phyloP scores from a whole-genome alignment of 53 echinoderm and acorn worm species.

The Glandiceps talaboti region DNA sequence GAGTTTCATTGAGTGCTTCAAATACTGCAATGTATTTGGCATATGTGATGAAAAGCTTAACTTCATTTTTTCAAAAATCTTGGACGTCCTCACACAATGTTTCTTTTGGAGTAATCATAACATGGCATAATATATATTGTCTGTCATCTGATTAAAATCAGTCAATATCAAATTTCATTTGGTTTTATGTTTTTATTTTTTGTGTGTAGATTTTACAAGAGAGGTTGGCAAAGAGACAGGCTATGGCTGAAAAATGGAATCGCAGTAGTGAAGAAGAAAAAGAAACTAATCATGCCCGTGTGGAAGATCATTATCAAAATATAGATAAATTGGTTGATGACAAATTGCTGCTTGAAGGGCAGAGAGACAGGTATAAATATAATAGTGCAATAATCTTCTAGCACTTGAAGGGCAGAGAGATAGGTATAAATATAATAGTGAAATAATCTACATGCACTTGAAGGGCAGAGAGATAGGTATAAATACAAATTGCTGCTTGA shows the following conservation, averaged over 20 bases:
- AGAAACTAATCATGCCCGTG: constrained; percentile 27
- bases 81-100: too few species aligned
- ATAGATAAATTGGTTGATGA: constrained; percentile 20
- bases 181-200: not conserved
- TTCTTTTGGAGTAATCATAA: too few species aligned
- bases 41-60: too few species aligned
- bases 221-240: constrained; percentile 64
- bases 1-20: too few species aligned
- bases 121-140: too few species aligned
- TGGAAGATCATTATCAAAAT: constrained; percentile 18
- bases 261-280: constrained; percentile 37
- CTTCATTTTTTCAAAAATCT: too few species aligned
- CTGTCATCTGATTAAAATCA: too few species aligned
- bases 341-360: constrained; percentile 20
- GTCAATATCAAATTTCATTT: too few species aligned
- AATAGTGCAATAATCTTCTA: too few species aligned
- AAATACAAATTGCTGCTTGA: too few species aligned
- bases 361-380: constrained; percentile 25
- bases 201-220: constrained; percentile 64
- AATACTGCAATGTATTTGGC: too few species aligned
- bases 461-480: constrained; percentile 29
- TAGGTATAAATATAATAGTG: constrained; percentile 23
- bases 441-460: too few species aligned
- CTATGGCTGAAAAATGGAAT: constrained; percentile 54
- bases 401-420: constrained; percentile 22